Conservation (phyloP, 2,113 vertebrate species). For the Acanthochromis polyacanthus region DNA sequence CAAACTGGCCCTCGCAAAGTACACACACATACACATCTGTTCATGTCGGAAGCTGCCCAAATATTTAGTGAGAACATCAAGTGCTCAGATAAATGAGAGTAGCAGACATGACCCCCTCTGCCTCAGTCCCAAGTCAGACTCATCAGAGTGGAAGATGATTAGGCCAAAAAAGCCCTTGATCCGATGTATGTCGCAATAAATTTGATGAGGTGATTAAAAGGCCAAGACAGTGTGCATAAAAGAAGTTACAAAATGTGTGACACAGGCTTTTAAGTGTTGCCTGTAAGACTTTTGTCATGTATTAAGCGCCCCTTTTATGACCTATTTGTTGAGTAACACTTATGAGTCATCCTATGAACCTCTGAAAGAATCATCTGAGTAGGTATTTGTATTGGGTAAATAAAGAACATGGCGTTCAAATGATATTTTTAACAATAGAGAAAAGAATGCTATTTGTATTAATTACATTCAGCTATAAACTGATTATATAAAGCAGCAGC, state of each 20-base stretch:
- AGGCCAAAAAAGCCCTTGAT: conserved; percentile 26
- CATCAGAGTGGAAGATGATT: conserved; percentile 34
- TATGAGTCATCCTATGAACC: too few relatives aligned
- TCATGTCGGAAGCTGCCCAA: background rate
- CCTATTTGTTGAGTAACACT: background rate
- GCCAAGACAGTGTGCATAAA: conserved; percentile 4
- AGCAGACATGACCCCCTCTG: background rate
- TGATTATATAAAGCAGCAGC: background rate
- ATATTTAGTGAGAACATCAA: conserved; percentile 24
- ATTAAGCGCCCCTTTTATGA: background rate
- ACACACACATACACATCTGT: background rate
- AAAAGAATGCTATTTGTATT: too few relatives aligned
- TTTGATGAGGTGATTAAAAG: conserved; percentile 21
- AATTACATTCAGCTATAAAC: too few relatives aligned
- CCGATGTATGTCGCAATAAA: conserved; percentile 5
- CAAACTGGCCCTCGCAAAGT: background rate
- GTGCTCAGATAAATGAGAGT: conserved; percentile 19
- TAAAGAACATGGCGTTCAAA: too few relatives aligned
- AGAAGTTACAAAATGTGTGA: background rate
- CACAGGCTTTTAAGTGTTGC: background rate
- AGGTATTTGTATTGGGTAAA: too few relatives aligned
- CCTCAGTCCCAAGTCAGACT: conserved; percentile 8
- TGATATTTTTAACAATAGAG: too few relatives aligned
- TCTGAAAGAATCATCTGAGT: background rate
- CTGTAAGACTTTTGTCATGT: background rate